Evolutionary conservation across 2,888 invertebrate genomes (phyloP).

Genomic region (Ochropleura plecta): DNA sequence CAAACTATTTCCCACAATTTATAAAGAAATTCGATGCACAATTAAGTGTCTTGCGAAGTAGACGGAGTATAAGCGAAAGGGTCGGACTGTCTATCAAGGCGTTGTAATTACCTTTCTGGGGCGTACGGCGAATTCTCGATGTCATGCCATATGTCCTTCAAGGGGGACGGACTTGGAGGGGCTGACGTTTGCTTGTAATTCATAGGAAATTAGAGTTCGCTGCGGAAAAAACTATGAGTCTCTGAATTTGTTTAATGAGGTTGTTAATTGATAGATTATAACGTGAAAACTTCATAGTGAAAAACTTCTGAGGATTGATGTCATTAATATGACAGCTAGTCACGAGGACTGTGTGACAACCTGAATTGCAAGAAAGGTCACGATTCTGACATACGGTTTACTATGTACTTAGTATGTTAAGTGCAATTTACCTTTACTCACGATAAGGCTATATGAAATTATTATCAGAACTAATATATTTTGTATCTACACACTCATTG

Average conservation of each 20-base stretch:
- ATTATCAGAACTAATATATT: neutral
- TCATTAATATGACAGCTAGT: no score
- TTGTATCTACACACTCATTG: neutral
- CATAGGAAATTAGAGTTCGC: no score
- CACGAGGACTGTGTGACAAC: no score
- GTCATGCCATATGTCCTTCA: conserved; percentile 89
- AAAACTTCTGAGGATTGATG: no score
- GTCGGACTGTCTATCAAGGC: conserved; percentile 84
- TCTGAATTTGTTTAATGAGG: no score
- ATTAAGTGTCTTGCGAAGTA: conserved; percentile 65
- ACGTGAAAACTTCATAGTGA: no score
- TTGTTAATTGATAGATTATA: no score
- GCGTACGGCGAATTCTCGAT: conserved; percentile 83
- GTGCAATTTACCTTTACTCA: no score
- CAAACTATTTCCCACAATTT: conserved; percentile 48
- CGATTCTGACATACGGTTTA: no score
- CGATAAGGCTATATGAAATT: neutral
- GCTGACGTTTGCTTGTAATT: neutral
- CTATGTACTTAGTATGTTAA: no score
- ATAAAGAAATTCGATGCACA: conserved; percentile 69
- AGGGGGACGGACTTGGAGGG: conserved; percentile 73
- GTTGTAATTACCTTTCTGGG: conserved; percentile 85
- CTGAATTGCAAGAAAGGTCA: no score
- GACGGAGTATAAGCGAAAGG: conserved; percentile 75
- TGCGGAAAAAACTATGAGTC: no score